Evolutionary conservation across 2,888 invertebrate genomes (phyloP), one percentile per base, ranked within the genome.

Genomic region (Melinopterus prodromus): DNA sequence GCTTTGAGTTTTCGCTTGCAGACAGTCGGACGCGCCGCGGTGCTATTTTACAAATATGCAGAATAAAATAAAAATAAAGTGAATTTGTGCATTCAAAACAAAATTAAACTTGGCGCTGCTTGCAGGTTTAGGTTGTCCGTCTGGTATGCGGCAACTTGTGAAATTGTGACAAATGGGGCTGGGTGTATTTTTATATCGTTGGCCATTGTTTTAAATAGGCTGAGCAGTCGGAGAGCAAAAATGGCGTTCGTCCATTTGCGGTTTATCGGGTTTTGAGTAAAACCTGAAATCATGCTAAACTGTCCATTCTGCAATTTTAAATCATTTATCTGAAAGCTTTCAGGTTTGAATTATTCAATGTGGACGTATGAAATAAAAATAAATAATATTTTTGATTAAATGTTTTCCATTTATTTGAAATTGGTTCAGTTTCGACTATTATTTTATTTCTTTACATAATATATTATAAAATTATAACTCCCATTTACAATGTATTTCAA

Each of bases 1-100:
- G 53, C 53, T 53, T 53, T 53, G 53, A 53, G 53, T 53, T 74
- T 74, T 74, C 36, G 35, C 37, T 36, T 35, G 74, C 74, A 74
- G 37, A 74, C 74, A 36, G 74, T n/a, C 74, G 16, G 74, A 35
- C 26, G 37, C 74, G 74, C n/a, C 36, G n/a, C 74, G 15, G 35
- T 53, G 53, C 53, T 53, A 53, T 7, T 53, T 53, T 53, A 53
- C 53, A 53, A 53, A 53, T 53, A 53, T 53, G 53, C 53, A 12
- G 53, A 53, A 53, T 53, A 53, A 53, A 53, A 53, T 53, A 12
- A 53, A 53, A 53, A 53, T 53, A 12, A 53, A 53, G 5, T 4
- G 12, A 53, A 53, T 26, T 26, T 9, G 53, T 12, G 53, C 53
- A 53, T 53, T 53, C 53, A 53, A 53, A 53, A 53, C 53, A 53